Base-by-base conservation (phyloP, 2,113 vertebrate genomes). In the Toxotes chatareus region DNA sequence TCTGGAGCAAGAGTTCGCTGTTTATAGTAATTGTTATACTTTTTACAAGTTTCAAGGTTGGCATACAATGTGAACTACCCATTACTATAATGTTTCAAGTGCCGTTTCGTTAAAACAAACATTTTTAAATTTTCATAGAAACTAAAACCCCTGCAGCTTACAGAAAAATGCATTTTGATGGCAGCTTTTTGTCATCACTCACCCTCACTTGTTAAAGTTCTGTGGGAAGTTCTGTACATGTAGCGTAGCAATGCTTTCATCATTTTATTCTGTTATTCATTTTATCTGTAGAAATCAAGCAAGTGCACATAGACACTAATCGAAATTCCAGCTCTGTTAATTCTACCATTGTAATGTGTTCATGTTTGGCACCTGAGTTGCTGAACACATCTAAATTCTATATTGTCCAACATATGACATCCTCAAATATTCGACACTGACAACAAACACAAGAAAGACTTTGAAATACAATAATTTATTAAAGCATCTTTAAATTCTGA, bases 381-480 rank as follows among this genome's bases (percentile, higher is more conserved):
- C 27, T 27, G 32, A 1, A 47, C 44, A 67, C 8, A 42, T 83
- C 42, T 44, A 16, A 46, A 46, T 65, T 65, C 1, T 17, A 13
- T 42, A 42, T 7, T 1, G 8, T 19, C 23, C 27, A 27, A 12
- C 64, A 47, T 67, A 21, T 60, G 32, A 40, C 21, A 53, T 5
- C 32, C 68, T n/a, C 77, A 38, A 67, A 56, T 16, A 57, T 3
- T 3, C 61, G 32, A 79, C 56, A 51, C 47, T 19, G 67, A 86
- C 31, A 61, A 88, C 46, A 91, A 83, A 84, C 85, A 89, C 80
- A 89, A 31, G 44, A 19, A 17, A 59, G 12, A 2, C 61, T 80
- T 85, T 94, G 82, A 94, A 94, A 92, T 94, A 93, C 94, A 97
- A 97, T 97, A 96, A 97, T 97, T 97, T 97, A 97, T 97, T 97